Percentiles rank a stretch among this genome's conserved stretches.
phyloP scores from a whole-genome alignment of 2,888 invertebrate genomes.

The Drosophila kuntzei region DNA sequence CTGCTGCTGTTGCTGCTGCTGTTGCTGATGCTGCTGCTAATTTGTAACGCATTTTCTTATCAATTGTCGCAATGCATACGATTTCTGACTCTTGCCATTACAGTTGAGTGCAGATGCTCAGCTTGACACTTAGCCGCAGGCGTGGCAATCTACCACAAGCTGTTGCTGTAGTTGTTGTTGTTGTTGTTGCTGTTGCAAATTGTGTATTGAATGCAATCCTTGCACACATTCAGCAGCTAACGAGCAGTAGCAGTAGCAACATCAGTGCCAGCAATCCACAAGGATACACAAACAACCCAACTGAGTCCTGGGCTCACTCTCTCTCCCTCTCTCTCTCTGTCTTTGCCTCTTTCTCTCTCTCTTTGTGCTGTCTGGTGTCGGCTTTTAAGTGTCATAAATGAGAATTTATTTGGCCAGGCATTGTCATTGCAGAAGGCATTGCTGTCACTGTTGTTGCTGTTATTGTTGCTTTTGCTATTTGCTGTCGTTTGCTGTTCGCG shows the following conservation, averaged over 20 bases:
- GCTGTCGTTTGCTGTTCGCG: constrained; percentile 48
- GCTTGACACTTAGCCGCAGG: constrained; percentile 60
- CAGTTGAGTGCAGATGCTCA: constrained; percentile 43
- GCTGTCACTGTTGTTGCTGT: constrained; percentile 23
- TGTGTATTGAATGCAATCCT: constrained; percentile 29
- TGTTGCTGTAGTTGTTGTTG: constrained; percentile 21
- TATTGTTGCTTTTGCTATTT: constrained; percentile 16
- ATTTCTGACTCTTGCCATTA: constrained; percentile 46
- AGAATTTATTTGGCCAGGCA: constrained; percentile 79
- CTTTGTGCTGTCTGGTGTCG: constrained; percentile 42
- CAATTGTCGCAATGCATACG: constrained; percentile 76
- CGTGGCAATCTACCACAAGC: constrained; percentile 64
- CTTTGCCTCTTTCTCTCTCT: not conserved
- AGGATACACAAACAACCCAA: constrained; percentile 34
- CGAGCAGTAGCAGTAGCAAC: constrained; percentile 43
- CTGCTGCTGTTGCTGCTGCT: constrained; percentile 3
- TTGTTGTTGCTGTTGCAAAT: constrained; percentile 21
- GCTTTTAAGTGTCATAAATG: constrained; percentile 81
- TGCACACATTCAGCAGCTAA: constrained; percentile 44
- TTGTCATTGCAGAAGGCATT: constrained; percentile 69
- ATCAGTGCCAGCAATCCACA: constrained; percentile 34
- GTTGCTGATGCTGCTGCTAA: constrained; percentile 46
- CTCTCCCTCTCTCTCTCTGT: not conserved
- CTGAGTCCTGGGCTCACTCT: constrained; percentile 9
- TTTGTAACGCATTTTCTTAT: constrained; percentile 78